Base-by-base conservation (phyloP, 2,888 invertebrate genomes). In the Drosophila borborema region DNA sequence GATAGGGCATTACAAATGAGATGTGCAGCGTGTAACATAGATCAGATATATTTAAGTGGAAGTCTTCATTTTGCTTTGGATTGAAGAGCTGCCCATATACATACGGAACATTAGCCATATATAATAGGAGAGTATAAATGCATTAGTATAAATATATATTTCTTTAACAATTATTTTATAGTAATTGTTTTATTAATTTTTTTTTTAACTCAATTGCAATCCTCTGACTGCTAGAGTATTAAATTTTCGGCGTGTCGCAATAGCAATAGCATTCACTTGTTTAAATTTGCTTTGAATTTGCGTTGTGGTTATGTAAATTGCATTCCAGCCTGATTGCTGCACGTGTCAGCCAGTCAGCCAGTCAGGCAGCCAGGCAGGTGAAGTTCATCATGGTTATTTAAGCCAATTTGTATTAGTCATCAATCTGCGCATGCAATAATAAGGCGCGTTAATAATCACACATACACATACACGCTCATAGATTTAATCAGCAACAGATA, bases 351-450 rank as follows among this genome's bases (percentile, higher is more conserved):
- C 49, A 28, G 20, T 16, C 14, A 38, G 38, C 14, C 14, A 14
- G 38, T 5, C 38, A 16, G 48, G 49, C 31, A 2, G 18, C 18
- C 18, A 51, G 51, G 18, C 51, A 51, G 51, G 20, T 49, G 61
- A 58, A 62, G 70, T 66, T 70, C 59, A 72, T 83, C 74, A 77
- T 64, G 73, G 70, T 84, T 73, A 72, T 64, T 79, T 74, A 81
- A 68, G 68, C 72, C 66, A 69, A 76, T 79, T 84, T 83, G 64
- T 81, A 89, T 76, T 74, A 84, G 74, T 69, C 74, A 74, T 71
- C 74, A 66, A 72, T 70, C 63, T 53, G 72, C 41, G 23, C 49
- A 41, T 54, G 45, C 72, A 76, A 76, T 78, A 72, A 72, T 69
- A 69, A 72, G 69, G 59, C 63, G 64, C 64, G 61, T 66, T 71